phyloP scores from a whole-genome alignment of 2,113 vertebrate species.

The Suncus etruscus region DNA sequence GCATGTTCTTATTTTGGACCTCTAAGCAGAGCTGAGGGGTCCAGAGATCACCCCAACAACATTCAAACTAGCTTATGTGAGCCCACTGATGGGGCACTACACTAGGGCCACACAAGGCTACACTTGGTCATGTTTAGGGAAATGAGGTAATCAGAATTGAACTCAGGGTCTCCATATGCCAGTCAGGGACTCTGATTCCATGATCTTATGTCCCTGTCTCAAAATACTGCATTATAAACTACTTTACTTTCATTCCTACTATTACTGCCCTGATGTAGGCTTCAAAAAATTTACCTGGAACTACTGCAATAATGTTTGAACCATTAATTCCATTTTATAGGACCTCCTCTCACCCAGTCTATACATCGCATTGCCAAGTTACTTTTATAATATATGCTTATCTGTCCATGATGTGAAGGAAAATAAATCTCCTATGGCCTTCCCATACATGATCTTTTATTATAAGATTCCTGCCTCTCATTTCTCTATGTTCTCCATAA shows the following conservation, averaged over 20 bases:
- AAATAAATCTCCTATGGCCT: background rate
- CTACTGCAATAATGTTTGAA: background rate
- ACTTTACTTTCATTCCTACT: background rate
- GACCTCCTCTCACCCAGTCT: background rate
- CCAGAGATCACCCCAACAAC: too few species aligned
- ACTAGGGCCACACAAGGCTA: too few species aligned
- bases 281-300: slow-evolving; percentile 3
- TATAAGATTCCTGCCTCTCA: background rate
- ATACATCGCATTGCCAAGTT: background rate
- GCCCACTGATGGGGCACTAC: too few species aligned
- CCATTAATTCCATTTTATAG: background rate
- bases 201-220: too few species aligned
- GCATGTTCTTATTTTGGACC: too few species aligned
- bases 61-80: too few species aligned
- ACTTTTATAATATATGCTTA: slow-evolving; percentile 4
- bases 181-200: too few species aligned
- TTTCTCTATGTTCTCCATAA: background rate
- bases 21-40: too few species aligned
- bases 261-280: background rate
- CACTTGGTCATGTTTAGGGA: too few species aligned
- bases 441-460: background rate
- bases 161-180: too few species aligned
- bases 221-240: background rate
- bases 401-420: background rate
- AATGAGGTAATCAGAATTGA: background rate